Evolutionary conservation across 2,888 invertebrate species (phyloP).

Genomic region (Rhabditoides inermis): DNA sequence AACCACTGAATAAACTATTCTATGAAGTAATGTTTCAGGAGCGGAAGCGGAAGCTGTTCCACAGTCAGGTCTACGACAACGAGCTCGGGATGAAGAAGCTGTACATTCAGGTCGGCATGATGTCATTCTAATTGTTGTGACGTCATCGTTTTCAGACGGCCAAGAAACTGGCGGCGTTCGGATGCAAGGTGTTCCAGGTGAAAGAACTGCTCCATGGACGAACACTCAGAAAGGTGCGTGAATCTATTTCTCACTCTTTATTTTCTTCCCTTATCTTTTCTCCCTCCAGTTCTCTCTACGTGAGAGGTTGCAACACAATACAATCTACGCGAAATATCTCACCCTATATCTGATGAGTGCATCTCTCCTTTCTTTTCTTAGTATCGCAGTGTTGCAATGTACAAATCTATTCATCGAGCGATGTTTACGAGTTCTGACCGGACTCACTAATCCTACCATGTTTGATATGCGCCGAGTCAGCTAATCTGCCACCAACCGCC

Average conservation of each 20-base stretch:
- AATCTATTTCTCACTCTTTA: neutral
- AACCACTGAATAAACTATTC: neutral
- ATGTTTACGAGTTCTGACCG: too few relatives aligned
- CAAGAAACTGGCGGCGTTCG: constrained; percentile 61
- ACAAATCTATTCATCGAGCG: too few relatives aligned
- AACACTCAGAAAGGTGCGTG: constrained; percentile 61
- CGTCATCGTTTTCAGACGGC: constrained; percentile 58
- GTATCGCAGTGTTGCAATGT: too few relatives aligned
- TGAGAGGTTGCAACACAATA: neutral
- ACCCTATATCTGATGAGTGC: too few relatives aligned
- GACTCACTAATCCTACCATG: too few relatives aligned
- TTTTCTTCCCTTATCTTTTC: neutral
- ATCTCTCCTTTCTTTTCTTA: too few relatives aligned
- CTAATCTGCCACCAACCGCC: too few relatives aligned
- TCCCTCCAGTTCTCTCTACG: neutral
- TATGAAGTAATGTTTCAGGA: constrained; percentile 55
- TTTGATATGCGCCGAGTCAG: too few relatives aligned
- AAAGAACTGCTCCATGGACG: constrained; percentile 62
- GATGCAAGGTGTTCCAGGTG: constrained; percentile 62
- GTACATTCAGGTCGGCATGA: constrained; percentile 57
- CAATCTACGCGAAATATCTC: too few relatives aligned
- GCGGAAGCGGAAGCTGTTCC: constrained; percentile 63
- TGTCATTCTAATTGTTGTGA: too few relatives aligned
- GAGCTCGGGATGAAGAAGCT: constrained; percentile 63
- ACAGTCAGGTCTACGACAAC: constrained; percentile 63